These are phyloP conservation scores for Hemiscyllium ocellatum DNA, from an alignment of 2,113 vertebrate genomes.

Conservation along the genomic window DNA sequence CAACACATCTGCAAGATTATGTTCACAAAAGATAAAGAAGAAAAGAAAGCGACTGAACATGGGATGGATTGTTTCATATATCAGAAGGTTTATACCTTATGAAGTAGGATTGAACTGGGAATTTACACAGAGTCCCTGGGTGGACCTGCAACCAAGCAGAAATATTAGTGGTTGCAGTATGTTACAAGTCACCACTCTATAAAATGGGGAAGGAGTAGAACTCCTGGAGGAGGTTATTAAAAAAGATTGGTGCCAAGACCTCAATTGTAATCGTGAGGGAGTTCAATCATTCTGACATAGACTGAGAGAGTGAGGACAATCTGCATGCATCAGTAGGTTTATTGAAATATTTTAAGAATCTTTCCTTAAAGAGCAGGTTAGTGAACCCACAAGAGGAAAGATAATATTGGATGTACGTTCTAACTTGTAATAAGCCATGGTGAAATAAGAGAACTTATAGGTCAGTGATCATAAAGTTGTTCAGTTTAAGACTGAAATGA, in stretches of 20 bases:
- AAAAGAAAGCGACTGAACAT: neutral
- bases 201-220: neutral
- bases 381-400: neutral
- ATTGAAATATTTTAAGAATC: constrained; percentile 26
- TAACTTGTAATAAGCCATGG: neutral
- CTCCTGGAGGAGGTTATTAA: neutral
- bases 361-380: constrained; percentile 22
- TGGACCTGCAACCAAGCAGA: neutral
- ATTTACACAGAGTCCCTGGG: neutral
- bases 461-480: constrained; percentile 17
- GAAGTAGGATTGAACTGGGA: neutral
- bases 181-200: neutral
- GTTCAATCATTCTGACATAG: neutral
- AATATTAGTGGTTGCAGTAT: neutral
- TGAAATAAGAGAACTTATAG: constrained; percentile 7
- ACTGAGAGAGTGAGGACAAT: neutral
- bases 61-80: neutral
- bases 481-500: neutral
- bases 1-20: neutral
- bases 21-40: neutral
- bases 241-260: neutral
- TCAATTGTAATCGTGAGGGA: neutral
- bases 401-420: neutral
- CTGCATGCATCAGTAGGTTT: neutral
- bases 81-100: neutral